These are phyloP conservation scores for Thereva nobilitata DNA, from an alignment of 2,888 invertebrate genomes.

Conservation along the genomic window DNA sequence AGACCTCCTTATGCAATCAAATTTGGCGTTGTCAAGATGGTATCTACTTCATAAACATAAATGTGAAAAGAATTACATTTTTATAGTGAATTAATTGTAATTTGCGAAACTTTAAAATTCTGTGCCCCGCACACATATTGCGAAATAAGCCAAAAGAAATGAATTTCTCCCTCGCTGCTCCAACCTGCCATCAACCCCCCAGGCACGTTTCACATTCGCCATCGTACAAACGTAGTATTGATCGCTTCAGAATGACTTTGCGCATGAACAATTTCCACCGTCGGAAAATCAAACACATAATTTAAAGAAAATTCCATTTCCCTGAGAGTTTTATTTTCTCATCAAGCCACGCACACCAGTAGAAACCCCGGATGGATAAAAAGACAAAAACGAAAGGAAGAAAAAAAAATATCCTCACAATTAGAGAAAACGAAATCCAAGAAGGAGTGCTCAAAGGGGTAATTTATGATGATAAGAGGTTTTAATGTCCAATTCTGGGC, in stretches of 20 bases:
- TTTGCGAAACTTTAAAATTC: too few relatives aligned
- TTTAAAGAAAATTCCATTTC: constrained; percentile 37
- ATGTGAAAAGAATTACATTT: too few relatives aligned
- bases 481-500: constrained; percentile 25
- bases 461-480: constrained; percentile 32
- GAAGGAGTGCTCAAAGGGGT: constrained; percentile 32
- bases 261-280: constrained; percentile 28
- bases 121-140: too few relatives aligned
- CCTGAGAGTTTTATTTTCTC: constrained; percentile 27
- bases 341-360: constrained; percentile 5
- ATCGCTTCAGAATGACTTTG: constrained; percentile 12
- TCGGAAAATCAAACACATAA: constrained; percentile 34
- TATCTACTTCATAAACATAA: too few relatives aligned
- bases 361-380: not conserved
- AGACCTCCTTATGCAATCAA: too few relatives aligned
- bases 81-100: too few relatives aligned
- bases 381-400: constrained; percentile 11
- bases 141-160: too few relatives aligned
- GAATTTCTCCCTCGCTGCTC: too few relatives aligned
- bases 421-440: constrained; percentile 28
- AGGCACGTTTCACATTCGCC: too few relatives aligned
- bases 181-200: too few relatives aligned
- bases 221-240: constrained; percentile 9
- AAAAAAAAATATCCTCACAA: constrained; percentile 17
- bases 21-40: too few relatives aligned